phyloP scores from a whole-genome alignment of 2,797 vertebrate species.

The Macropodus opercularis region DNA sequence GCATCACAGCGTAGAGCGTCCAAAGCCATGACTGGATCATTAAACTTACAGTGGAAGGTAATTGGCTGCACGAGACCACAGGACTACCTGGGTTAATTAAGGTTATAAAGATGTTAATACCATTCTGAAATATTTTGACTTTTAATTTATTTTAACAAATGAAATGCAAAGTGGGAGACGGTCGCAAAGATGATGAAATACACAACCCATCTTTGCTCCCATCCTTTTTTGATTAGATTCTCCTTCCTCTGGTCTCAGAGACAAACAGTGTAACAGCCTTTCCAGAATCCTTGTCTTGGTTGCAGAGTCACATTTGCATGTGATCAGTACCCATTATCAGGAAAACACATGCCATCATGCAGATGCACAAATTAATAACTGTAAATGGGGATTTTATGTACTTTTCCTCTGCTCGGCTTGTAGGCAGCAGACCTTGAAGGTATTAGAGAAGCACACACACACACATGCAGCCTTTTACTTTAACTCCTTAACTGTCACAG shows the following conservation, averaged over 20 bases:
- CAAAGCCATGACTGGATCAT: slow-evolving; percentile 9
- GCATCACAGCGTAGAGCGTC: slow-evolving; percentile 7
- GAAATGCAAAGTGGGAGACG: background rate
- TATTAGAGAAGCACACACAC: slow-evolving; percentile 3
- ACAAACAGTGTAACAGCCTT: background rate
- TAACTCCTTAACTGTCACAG: too few species aligned
- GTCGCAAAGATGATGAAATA: background rate
- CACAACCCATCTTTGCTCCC: too few species aligned
- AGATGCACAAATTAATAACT: slow-evolving; percentile 3
- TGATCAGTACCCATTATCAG: background rate
- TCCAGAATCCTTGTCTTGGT: slow-evolving; percentile 1
- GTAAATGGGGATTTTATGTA: background rate
- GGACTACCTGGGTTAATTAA: slow-evolving; percentile 3
- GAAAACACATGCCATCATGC: background rate
- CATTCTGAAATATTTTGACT: background rate
- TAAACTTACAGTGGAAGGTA: slow-evolving; percentile 3
- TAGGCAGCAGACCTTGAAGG: slow-evolving; percentile 11
- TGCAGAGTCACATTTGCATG: background rate
- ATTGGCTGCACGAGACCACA: background rate
- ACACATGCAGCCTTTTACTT: too few species aligned
- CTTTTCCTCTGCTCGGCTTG: slow-evolving; percentile 1
- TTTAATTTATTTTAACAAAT: slow-evolving; percentile 12
- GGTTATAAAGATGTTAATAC: slow-evolving; percentile 2
- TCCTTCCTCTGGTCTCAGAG: background rate
- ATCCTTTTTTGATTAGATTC: background rate